Conservation (phyloP, 2,888 invertebrate genomes). For the Apomyelois bistriatella region DNA sequence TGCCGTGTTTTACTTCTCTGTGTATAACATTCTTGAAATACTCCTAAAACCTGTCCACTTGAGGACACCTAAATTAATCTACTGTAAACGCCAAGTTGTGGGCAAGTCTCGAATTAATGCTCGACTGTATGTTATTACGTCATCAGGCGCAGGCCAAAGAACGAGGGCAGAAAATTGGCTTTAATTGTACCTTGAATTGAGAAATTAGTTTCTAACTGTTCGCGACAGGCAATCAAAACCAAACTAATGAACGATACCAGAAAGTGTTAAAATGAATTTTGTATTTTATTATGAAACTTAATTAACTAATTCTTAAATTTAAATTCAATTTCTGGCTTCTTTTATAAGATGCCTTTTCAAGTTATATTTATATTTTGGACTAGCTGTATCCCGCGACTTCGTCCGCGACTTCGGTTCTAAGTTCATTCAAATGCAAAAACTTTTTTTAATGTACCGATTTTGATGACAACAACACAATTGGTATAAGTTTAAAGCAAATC, state of each 20-base stretch:
- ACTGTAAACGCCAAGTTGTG: slow-evolving; percentile 25
- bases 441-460: too few relatives aligned
- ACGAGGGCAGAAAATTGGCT: background rate
- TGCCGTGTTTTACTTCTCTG: too few relatives aligned
- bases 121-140: slow-evolving; percentile 1
- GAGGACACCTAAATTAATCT: slow-evolving; percentile 57
- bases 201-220: background rate
- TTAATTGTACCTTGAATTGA: background rate
- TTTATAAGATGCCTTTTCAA: too few relatives aligned
- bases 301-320: too few relatives aligned
- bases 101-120: background rate
- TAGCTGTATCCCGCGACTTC: too few relatives aligned
- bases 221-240: background rate
- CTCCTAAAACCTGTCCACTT: slow-evolving; percentile 51
- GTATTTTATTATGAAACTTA: too few relatives aligned
- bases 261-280: background rate
- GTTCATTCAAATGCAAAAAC: too few relatives aligned
- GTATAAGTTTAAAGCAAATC: too few relatives aligned
- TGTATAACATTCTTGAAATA: slow-evolving; percentile 36
- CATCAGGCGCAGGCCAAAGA: background rate
- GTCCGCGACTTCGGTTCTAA: too few relatives aligned
- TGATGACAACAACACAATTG: too few relatives aligned
- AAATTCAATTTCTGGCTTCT: too few relatives aligned
- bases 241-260: background rate
- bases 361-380: too few relatives aligned